A percentile compares a stretch with the other conserved stretches of the same genome.
Evolutionary conservation across 2,797 vertebrate species (phyloP).

Genomic region (Micrastur ruficollis): DNA sequence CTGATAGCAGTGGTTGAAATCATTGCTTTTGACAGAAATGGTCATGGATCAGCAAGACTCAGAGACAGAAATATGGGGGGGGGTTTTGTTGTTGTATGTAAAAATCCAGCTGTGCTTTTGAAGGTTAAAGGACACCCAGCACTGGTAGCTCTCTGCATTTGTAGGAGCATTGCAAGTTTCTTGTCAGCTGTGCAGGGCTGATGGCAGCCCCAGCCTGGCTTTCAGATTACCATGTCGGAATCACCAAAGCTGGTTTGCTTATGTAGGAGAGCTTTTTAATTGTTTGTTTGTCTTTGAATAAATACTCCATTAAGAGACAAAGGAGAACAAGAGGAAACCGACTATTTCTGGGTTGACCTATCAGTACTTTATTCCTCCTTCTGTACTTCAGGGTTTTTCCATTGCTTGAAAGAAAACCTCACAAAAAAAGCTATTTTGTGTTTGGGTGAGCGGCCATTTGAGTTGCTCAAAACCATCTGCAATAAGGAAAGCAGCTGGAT

Average conservation of each 20-base stretch:
- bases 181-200: background rate
- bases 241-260: background rate
- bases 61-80: background rate
- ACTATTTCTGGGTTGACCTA: background rate
- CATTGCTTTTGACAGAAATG: constrained; percentile 56
- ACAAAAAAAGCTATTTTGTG: background rate
- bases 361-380: background rate
- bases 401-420: no score
- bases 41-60: background rate
- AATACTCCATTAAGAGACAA: background rate
- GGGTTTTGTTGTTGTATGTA: background rate
- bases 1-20: background rate
- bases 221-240: fast-evolving
- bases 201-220: background rate
- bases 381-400: background rate
- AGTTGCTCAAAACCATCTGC: background rate
- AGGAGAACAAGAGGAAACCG: background rate
- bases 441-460: background rate
- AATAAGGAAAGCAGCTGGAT: background rate
- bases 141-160: background rate
- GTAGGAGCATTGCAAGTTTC: background rate
- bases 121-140: background rate
- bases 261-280: background rate
- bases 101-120: background rate
- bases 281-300: background rate